Base-by-base conservation (phyloP, 2,888 invertebrate genomes). In the Blera fallax region DNA sequence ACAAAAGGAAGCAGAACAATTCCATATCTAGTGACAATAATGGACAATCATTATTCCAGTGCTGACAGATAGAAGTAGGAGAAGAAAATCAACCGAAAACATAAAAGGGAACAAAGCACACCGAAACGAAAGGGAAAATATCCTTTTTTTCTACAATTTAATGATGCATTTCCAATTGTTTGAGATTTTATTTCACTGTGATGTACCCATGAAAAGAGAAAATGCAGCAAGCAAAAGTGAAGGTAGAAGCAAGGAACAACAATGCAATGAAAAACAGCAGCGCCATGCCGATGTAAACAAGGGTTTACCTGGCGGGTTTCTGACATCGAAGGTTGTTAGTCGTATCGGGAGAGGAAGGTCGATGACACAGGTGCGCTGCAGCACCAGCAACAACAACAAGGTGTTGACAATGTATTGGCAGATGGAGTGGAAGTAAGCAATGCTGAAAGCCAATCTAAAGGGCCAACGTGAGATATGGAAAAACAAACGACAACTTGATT, bases 131-230 rank as follows among this genome's bases (percentile, higher is more conserved):
- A 60, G n/a, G 24, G 29, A 54, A 54, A 54, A 43, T 64, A 18
- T 64, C 54, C 54, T 45, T 56, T 27, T 64, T 54, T 45, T 40
- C 4, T 14, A 27, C 43, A 54, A 56, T 64, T 74, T 74, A 74
- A 65, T 74, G 64, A 74, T 65, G 74, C 74, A 65, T 45, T 54
- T 74, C 40, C 74, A 74, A 74, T 74, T 74, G 64, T 74, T 65
- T 74, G 64, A 45, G 69, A 54, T 69, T 69, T 54, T 54, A 54
- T 37, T 27, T 29, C 40, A 45, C 32, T 48, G 48, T 14, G 24
- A 50, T 50, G 24, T 24, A 10, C 3, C 24, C 4, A 50, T n/a
- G 6, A 24, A 24, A n/a, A n/a, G 10, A 3, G 16, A 29, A 54
- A 8, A 8, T 14, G 29, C 29, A 29, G 14, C 7, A 24, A n/a